Evolutionary conservation across 2,797 vertebrate species (phyloP).

Genomic region (Iguana delicatissima): DNA sequence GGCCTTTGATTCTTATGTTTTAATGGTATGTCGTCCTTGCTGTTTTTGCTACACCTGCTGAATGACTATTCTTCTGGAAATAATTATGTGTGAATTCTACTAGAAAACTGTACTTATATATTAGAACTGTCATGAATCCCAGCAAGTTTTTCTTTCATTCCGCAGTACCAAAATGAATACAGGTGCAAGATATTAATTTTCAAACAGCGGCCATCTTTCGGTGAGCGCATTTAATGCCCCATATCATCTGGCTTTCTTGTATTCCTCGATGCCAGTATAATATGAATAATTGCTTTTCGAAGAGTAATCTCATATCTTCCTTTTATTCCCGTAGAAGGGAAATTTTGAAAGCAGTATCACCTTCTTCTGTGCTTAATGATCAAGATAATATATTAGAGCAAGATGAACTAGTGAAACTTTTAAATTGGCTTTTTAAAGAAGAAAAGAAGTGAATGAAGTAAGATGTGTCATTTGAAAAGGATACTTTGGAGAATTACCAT

Average conservation of each 20-base stretch:
- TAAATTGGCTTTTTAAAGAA: constrained; percentile 54
- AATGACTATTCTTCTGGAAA: too few relatives aligned
- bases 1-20: too few relatives aligned
- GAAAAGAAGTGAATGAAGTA: constrained; percentile 53
- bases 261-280: constrained; percentile 17
- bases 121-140: background rate
- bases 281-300: background rate
- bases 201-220: background rate
- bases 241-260: background rate
- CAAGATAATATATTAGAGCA: constrained; percentile 55
- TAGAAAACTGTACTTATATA: too few relatives aligned
- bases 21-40: too few relatives aligned
- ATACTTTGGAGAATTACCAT: constrained; percentile 53
- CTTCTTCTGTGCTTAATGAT: constrained; percentile 47
- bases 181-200: background rate
- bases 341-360: constrained; percentile 37
- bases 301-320: constrained; percentile 19
- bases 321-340: constrained; percentile 10
- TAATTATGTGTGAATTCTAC: background rate
- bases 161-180: background rate
- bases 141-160: background rate
- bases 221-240: background rate
- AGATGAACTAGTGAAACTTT: constrained; percentile 52
- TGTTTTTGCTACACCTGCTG: background rate
- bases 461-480: constrained; percentile 40